These are phyloP conservation scores for Xanthorhoe spadicearia DNA, from an alignment of 2,888 invertebrate species.

Conservation along the genomic window DNA sequence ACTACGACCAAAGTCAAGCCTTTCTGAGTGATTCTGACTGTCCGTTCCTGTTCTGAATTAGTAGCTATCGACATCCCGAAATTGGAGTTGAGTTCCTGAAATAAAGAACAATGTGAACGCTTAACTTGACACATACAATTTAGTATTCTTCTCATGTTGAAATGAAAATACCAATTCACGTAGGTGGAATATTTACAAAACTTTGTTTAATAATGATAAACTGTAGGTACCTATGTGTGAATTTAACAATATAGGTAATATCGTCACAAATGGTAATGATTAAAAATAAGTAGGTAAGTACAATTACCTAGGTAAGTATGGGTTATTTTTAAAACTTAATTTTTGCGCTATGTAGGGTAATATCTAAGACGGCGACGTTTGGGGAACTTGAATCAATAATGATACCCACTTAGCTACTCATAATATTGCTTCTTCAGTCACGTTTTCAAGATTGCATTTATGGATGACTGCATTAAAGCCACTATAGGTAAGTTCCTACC, in stretches of 20 bases:
- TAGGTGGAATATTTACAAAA: slow-evolving; percentile 12
- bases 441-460: not conserved
- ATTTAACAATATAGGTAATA: not conserved
- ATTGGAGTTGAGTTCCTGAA: slow-evolving; percentile 74
- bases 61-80: slow-evolving; percentile 67
- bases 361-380: no score
- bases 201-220: not conserved
- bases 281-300: not conserved
- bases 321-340: no score
- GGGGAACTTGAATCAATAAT: no score
- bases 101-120: slow-evolving; percentile 1
- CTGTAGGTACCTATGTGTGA: not conserved
- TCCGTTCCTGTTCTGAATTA: slow-evolving; percentile 66
- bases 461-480: not conserved
- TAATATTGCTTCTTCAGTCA: not conserved
- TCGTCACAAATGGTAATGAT: not conserved
- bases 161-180: slow-evolving; percentile 5
- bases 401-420: not conserved
- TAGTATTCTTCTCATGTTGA: not conserved
- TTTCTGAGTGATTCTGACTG: slow-evolving; percentile 73
- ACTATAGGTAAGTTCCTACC: not conserved
- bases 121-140: not conserved
- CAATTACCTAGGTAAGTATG: no score
- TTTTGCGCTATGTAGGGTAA: no score
- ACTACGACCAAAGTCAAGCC: slow-evolving; percentile 76